Percentiles rank a stretch among this genome's conserved stretches.
phyloP scores from a whole-genome alignment of 2,113 vertebrate genomes.

The Pelmatolapia mariae region DNA sequence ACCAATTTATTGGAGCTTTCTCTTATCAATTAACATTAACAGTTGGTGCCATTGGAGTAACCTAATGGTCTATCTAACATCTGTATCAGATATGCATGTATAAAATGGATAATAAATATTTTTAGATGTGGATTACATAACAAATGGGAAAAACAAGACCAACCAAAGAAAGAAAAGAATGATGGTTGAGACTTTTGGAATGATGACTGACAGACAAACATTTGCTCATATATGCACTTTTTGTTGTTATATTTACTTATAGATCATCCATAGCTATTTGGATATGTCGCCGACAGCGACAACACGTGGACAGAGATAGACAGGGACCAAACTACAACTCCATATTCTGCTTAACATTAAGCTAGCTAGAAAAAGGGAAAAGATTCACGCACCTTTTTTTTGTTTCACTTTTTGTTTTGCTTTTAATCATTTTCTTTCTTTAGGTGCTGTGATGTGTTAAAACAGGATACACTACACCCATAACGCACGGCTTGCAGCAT shows the following conservation, averaged over 20 bases:
- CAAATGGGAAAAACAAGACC: too few relatives aligned
- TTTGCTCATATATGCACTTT: not conserved
- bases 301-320: not conserved
- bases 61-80: not conserved
- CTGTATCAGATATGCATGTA: too few relatives aligned
- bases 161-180: too few relatives aligned
- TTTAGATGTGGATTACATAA: too few relatives aligned
- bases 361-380: not conserved
- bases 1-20: not conserved
- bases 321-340: not conserved
- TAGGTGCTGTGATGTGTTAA: not conserved
- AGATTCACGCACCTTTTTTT: not conserved
- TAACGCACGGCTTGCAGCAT: not conserved
- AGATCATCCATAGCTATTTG: not conserved
- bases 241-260: not conserved
- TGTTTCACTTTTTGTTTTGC: not conserved
- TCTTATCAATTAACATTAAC: not conserved
- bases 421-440: not conserved
- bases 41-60: not conserved
- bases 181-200: too few relatives aligned
- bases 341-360: not conserved
- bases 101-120: too few relatives aligned
- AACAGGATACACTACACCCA: not conserved
- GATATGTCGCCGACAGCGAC: accelerated
- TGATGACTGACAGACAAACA: not conserved